Conservation (phyloP, 2,113 vertebrate species). For the Pterocles orientalis region DNA sequence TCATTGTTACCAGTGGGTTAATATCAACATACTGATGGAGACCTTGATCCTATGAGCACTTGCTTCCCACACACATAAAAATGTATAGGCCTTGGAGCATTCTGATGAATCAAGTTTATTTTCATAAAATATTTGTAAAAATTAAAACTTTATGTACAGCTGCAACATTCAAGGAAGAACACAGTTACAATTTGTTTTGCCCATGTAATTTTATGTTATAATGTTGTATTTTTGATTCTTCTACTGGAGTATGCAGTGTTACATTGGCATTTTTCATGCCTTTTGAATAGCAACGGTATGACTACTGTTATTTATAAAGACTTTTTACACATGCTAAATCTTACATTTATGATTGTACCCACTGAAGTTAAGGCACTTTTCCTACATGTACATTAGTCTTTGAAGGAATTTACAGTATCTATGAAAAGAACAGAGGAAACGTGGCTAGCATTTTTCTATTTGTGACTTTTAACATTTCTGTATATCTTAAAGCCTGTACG, state of each 20-base stretch:
- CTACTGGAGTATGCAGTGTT: neutral
- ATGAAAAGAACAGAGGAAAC: neutral
- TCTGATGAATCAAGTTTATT: neutral
- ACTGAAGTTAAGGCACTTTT: neutral
- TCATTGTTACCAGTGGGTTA: constrained; percentile 2
- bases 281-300: neutral
- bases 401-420: neutral
- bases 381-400: neutral
- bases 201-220: neutral
- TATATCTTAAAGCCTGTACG: neutral
- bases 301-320: neutral
- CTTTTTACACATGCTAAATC: neutral
- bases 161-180: neutral
- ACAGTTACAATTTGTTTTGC: neutral
- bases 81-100: neutral
- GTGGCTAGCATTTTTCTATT: neutral
- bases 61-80: neutral
- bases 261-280: neutral
- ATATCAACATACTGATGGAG: neutral
- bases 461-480: neutral
- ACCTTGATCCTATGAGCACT: neutral
- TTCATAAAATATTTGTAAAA: neutral
- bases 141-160: neutral
- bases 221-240: neutral
- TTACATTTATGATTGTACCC: neutral